Conservation (phyloP, 2,888 invertebrate genomes). For the Troides oblongomaculatus region DNA sequence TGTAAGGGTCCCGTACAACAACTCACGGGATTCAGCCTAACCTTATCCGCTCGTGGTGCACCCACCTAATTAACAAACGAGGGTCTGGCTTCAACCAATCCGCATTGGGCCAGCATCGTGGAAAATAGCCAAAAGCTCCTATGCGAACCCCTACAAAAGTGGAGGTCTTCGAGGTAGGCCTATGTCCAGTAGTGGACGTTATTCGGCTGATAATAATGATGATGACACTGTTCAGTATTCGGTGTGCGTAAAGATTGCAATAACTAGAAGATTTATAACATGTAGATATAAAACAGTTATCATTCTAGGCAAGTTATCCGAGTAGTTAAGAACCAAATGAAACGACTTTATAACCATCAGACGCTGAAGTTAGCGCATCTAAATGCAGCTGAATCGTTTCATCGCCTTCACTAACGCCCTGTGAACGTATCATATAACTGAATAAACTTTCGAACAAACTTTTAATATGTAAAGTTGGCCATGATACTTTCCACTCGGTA, state of each 20-base stretch:
- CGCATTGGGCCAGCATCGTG: no score
- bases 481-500: slow-evolving; percentile 8
- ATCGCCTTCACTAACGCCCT: slow-evolving; percentile 35
- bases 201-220: no score
- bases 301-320: slow-evolving; percentile 12
- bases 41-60: no score
- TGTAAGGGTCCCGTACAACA: no score
- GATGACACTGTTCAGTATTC: neutral
- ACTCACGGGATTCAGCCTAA: no score
- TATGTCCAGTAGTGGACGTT: no score
- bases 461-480: slow-evolving; percentile 46
- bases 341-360: slow-evolving; percentile 36
- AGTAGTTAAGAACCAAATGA: slow-evolving; percentile 32
- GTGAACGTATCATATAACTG: slow-evolving; percentile 29
- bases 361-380: slow-evolving; percentile 41
- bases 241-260: neutral
- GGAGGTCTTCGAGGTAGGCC: no score
- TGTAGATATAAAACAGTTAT: slow-evolving; percentile 4
- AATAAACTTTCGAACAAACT: slow-evolving; percentile 38
- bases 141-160: no score
- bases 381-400: slow-evolving; percentile 41
- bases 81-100: no score
- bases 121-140: no score
- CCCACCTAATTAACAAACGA: no score
- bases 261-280: slow-evolving; percentile 5